These are phyloP conservation scores for Papilio polyxenes DNA, from an alignment of 1,140 invertebrate genomes.

Conservation along the genomic window DNA sequence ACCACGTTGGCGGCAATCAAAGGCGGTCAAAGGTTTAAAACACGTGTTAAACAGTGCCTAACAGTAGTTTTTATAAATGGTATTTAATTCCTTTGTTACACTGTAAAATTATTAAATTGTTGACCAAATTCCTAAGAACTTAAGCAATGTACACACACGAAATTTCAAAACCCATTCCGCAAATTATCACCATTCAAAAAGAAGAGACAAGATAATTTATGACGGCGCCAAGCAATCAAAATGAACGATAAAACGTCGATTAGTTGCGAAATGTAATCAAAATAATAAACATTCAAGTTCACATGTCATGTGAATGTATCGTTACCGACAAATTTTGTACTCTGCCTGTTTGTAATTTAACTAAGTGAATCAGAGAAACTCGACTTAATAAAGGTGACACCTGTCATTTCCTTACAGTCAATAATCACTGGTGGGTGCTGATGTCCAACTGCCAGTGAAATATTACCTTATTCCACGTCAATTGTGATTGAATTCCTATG, in stretches of 20 bases:
- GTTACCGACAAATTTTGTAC: neutral
- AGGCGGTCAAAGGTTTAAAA: no score
- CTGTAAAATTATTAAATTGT: no score
- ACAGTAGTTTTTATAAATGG: no score
- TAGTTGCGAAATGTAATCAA: slow-evolving; percentile 7
- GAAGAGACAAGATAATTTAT: slow-evolving; percentile 19
- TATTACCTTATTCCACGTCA: no score
- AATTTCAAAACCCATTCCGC: neutral
- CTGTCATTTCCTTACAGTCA: no score
- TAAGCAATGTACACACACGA: neutral
- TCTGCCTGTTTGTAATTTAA: neutral
- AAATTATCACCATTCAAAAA: neutral
- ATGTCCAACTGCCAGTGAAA: no score
- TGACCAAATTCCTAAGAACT: neutral
- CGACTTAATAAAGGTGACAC: no score
- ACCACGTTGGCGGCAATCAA: no score
- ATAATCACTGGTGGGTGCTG: no score
- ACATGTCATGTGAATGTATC: neutral
- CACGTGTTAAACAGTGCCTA: no score
- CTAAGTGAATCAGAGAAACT: neutral
- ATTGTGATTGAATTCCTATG: neutral
- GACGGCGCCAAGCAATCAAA: neutral
- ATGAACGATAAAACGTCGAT: neutral
- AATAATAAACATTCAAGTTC: neutral
- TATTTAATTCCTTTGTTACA: no score